phyloP scores from a whole-genome alignment of 2,797 vertebrate genomes.

The Lates japonicus region DNA sequence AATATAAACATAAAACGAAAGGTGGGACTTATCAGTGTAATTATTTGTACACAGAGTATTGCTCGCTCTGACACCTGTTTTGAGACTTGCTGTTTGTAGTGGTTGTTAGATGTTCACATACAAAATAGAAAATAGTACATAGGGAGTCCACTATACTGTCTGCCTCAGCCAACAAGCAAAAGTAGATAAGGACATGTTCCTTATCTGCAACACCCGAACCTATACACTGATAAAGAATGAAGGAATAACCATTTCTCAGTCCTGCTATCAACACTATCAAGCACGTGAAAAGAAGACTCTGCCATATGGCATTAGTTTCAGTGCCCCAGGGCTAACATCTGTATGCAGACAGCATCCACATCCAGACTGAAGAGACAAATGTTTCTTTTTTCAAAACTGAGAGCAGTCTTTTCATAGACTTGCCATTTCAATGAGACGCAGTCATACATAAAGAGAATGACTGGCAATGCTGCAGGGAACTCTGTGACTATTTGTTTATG shows the following conservation, averaged over 20 bases:
- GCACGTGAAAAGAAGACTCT: constrained; percentile 42
- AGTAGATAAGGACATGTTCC: constrained; percentile 13
- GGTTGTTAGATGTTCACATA: background rate
- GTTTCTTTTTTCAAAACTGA: constrained; percentile 43
- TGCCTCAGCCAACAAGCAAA: constrained; percentile 8
- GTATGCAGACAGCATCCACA: constrained; percentile 64
- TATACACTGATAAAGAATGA: constrained; percentile 30
- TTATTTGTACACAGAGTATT: background rate
- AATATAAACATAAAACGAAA: background rate
- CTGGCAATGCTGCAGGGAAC: constrained; percentile 55
- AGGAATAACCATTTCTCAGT: constrained; percentile 29
- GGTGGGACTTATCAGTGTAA: background rate
- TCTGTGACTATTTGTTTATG: constrained; percentile 48
- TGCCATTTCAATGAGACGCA: constrained; percentile 50
- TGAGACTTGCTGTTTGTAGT: background rate
- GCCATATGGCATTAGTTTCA: constrained; percentile 70
- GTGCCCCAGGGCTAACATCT: constrained; percentile 72
- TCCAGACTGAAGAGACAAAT: constrained; percentile 58
- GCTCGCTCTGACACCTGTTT: background rate
- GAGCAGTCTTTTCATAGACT: constrained; percentile 53
- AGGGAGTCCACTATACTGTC: background rate
- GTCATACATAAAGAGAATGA: constrained; percentile 59
- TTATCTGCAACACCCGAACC: constrained; percentile 18
- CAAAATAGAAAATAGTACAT: background rate
- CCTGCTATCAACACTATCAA: constrained; percentile 44